A percentile compares a stretch with the other conserved stretches of the same genome.
phyloP scores from a whole-genome alignment of 1,140 invertebrate species.

The Aphidius gifuensis region DNA sequence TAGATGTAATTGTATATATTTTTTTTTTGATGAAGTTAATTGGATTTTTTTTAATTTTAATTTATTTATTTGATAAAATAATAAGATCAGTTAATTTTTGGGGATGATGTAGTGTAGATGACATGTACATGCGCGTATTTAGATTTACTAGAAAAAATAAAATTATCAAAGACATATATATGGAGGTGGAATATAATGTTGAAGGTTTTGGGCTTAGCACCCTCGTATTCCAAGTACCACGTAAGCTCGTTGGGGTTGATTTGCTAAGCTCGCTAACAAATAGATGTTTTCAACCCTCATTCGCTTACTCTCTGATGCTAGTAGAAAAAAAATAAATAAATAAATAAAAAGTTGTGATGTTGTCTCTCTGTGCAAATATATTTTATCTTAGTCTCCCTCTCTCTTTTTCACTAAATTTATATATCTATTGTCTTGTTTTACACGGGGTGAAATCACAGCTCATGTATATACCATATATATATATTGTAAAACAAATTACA shows the following conservation, averaged over 20 bases:
- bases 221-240: constrained; percentile 42
- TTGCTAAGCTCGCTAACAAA: constrained; percentile 56
- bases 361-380: constrained; percentile 7
- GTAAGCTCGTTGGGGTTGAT: constrained; percentile 53
- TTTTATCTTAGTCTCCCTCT: constrained; percentile 17
- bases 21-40: neutral
- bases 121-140: no score
- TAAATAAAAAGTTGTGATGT: no score
- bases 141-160: constrained; percentile 14
- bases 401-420: constrained; percentile 31
- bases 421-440: constrained; percentile 18
- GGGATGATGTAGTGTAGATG: neutral
- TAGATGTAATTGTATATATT: neutral
- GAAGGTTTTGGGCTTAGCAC: constrained; percentile 44
- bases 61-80: neutral
- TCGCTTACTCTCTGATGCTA: constrained; percentile 15
- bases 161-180: constrained; percentile 23
- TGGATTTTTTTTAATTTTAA: constrained; percentile 1
- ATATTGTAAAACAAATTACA: constrained; percentile 44
- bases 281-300: constrained; percentile 44
- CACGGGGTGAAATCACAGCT: no score
- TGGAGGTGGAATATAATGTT: constrained; percentile 6
- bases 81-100: constrained; percentile 7
- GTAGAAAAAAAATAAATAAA: no score
- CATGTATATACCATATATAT: no score